Percentiles rank a stretch among this genome's conserved stretches.
phyloP scores from a whole-genome alignment of 2,113 vertebrate species.

The Eretmochelys imbricata region DNA sequence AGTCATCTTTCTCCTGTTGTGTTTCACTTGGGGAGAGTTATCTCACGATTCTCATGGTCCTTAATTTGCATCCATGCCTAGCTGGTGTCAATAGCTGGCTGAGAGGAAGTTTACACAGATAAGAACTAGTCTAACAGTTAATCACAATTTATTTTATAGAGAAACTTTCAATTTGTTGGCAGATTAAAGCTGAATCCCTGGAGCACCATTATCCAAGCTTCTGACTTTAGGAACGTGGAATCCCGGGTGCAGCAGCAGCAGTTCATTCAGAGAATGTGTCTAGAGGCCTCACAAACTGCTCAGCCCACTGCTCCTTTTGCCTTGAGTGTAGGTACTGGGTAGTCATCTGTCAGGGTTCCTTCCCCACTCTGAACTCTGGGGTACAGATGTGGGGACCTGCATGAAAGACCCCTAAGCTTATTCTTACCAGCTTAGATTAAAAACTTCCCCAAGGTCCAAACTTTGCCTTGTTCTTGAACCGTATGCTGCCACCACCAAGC shows the following conservation, averaged over 20 bases:
- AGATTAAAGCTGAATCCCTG: not conserved
- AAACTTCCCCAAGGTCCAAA: too few species aligned
- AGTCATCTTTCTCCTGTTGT: not conserved
- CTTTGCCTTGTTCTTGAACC: too few species aligned
- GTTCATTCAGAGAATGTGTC: not conserved
- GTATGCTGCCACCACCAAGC: too few species aligned
- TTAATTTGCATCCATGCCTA: not conserved
- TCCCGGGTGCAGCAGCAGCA: not conserved
- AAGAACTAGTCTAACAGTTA: not conserved
- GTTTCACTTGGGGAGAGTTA: not conserved
- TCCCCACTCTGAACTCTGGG: too few species aligned
- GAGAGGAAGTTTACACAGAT: not conserved
- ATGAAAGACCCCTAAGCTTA: too few species aligned
- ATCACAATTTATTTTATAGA: not conserved
- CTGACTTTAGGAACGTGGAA: not conserved
- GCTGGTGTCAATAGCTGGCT: not conserved
- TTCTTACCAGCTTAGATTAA: too few species aligned
- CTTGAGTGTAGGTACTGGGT: not conserved
- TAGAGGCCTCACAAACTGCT: not conserved
- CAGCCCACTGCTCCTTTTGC: not conserved
- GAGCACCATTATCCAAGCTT: not conserved
- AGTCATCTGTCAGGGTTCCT: not conserved
- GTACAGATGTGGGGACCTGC: too few species aligned
- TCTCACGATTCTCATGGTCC: not conserved
- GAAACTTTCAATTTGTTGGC: not conserved